Evolutionary conservation across 1,140 invertebrate genomes (phyloP).

Genomic region (Zaprionus vittiger): DNA sequence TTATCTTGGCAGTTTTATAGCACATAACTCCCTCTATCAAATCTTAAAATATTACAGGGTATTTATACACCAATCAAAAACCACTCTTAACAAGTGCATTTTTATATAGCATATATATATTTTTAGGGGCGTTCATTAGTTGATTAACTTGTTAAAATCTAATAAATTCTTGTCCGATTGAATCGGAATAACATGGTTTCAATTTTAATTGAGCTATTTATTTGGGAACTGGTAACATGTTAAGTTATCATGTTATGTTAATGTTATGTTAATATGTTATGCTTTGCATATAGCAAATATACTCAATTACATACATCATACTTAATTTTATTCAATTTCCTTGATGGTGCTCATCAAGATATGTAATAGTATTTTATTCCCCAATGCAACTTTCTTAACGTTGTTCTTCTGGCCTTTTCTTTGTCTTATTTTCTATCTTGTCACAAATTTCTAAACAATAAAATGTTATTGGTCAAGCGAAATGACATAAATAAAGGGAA

Average conservation of each 20-base stretch:
- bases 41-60: not conserved
- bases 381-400: not conserved
- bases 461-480: slow-evolving; percentile 12
- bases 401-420: not conserved
- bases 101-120: not conserved
- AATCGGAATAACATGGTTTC: not conserved
- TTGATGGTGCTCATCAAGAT: not conserved
- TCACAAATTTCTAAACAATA: slow-evolving; percentile 1
- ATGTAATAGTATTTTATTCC: not conserved
- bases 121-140: slow-evolving; percentile 40
- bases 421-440: not conserved
- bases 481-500: slow-evolving; percentile 39
- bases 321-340: too few relatives aligned
- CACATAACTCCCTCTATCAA: not conserved
- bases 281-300: too few relatives aligned
- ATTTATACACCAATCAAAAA: not conserved
- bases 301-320: too few relatives aligned
- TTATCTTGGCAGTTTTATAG: too few relatives aligned
- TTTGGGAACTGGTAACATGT: not conserved
- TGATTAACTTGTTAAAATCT: slow-evolving; percentile 9
- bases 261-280: too few relatives aligned
- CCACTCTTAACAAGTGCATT: not conserved
- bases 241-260: too few relatives aligned
- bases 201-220: not conserved
- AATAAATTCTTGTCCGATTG: not conserved